Conservation (phyloP, 1,140 invertebrate genomes). For the Drosophila athabasca region DNA sequence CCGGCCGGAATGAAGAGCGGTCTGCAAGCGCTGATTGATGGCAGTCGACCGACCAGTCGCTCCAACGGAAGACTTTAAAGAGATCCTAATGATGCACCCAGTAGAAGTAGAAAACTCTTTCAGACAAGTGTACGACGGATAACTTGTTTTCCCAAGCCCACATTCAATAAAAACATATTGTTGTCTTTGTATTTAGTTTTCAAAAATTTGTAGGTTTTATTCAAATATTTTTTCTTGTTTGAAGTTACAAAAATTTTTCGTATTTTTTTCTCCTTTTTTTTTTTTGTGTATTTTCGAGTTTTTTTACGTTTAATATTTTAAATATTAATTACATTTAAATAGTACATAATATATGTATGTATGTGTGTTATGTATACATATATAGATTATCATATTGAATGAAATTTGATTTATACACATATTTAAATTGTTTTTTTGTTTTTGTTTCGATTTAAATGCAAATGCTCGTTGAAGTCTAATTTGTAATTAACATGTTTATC, state of each 20-base stretch:
- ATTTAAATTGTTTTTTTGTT: conserved; percentile 25
- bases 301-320: conserved; percentile 55
- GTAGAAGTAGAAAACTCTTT: too few species aligned
- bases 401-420: conserved; percentile 66
- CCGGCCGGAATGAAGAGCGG: conserved; percentile 45
- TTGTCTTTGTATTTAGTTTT: conserved; percentile 32
- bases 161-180: too few species aligned
- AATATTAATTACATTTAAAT: conserved; percentile 68
- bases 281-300: conserved; percentile 19
- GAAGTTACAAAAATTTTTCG: conserved; percentile 65
- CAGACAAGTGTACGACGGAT: neutral
- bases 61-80: conserved; percentile 4
- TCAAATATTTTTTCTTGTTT: conserved; percentile 71
- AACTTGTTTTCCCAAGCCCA: neutral
- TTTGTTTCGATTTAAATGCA: conserved; percentile 63
- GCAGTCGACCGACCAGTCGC: conserved; percentile 48
- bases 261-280: conserved; percentile 35
- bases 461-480: conserved; percentile 60
- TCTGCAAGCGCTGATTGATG: conserved; percentile 66
- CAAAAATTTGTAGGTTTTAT: conserved; percentile 77
- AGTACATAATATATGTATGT: conserved; percentile 11
- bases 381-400: conserved; percentile 48
- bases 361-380: neutral
- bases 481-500: conserved; percentile 60
- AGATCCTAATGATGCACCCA: neutral